Evolutionary conservation across 2,113 vertebrate genomes (phyloP).

Genomic region (Oreocharis arfaki): DNA sequence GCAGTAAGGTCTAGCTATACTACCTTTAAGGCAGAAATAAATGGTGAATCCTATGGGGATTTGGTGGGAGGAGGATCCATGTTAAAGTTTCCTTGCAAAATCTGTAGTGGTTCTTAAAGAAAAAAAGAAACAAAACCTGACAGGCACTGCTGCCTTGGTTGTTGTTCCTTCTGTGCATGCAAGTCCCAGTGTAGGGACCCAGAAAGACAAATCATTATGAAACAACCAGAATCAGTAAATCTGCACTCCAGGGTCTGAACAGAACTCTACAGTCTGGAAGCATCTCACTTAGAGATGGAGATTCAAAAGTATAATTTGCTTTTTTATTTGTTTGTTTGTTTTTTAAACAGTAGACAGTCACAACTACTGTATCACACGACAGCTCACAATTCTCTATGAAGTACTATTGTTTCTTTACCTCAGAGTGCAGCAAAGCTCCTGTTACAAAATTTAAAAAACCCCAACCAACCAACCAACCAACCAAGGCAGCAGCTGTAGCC

Average conservation of each 20-base stretch:
- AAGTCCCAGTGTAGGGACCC: neutral
- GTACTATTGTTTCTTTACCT: neutral
- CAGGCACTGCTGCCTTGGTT: neutral
- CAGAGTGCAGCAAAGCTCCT: neutral
- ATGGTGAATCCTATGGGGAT: neutral
- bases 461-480: accelerated
- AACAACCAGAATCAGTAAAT: neutral
- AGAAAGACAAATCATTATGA: neutral
- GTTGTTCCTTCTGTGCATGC: neutral
- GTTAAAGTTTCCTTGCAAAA: neutral
- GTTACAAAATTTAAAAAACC: neutral
- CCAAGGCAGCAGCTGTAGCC: neutral
- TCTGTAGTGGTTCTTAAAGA: neutral
- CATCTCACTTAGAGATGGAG: neutral
- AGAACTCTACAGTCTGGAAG: neutral
- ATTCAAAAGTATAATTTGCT: neutral
- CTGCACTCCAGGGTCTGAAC: neutral
- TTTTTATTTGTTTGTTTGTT: neutral
- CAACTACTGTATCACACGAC: neutral
- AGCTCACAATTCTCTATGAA: neutral
- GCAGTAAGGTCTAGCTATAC: neutral
- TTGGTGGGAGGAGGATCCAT: neutral
- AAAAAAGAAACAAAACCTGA: neutral
- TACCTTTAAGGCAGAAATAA: neutral
- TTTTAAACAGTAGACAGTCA: neutral